Percentiles rank a stretch among this genome's conserved stretches.
Conservation (phyloP, 2,113 vertebrate genomes). For the Aphelocoma coerulescens region DNA sequence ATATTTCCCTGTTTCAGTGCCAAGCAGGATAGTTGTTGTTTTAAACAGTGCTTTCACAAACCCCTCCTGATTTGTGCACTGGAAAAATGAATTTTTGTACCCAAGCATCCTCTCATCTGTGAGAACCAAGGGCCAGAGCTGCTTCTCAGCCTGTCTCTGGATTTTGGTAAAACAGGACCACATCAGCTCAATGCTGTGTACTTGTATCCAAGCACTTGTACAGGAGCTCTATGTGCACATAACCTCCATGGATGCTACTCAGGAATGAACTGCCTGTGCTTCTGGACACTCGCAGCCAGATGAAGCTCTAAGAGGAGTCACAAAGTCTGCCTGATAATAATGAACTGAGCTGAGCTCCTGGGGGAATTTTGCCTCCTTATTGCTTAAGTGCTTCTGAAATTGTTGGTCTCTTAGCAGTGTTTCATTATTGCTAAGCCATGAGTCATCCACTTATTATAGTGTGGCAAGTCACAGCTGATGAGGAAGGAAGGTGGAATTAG, state of each 20-base stretch:
- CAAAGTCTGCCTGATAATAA: not conserved
- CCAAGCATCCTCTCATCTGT: not conserved
- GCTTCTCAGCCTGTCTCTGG: not conserved
- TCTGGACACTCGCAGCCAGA: not conserved
- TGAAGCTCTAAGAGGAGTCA: not conserved
- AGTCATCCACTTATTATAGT: not conserved
- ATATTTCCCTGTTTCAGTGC: not conserved
- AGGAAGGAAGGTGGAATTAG: not conserved
- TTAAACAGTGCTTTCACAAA: not conserved
- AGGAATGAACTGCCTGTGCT: not conserved
- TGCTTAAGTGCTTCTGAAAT: not conserved
- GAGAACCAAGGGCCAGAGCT: not conserved
- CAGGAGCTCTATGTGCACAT: accelerated
- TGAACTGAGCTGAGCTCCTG: not conserved
- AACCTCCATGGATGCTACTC: accelerated
- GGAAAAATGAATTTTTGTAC: not conserved
- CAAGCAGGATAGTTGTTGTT: not conserved
- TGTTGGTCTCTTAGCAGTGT: not conserved
- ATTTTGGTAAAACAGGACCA: not conserved
- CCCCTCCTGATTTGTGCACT: not conserved
- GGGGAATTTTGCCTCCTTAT: not conserved
- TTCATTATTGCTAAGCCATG: not conserved
- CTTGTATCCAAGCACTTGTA: not conserved
- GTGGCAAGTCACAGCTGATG: not conserved
- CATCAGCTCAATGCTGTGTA: not conserved